phyloP scores from a whole-genome alignment of 64 coral and sea anemone genomes.

The Anthopleura sola region DNA sequence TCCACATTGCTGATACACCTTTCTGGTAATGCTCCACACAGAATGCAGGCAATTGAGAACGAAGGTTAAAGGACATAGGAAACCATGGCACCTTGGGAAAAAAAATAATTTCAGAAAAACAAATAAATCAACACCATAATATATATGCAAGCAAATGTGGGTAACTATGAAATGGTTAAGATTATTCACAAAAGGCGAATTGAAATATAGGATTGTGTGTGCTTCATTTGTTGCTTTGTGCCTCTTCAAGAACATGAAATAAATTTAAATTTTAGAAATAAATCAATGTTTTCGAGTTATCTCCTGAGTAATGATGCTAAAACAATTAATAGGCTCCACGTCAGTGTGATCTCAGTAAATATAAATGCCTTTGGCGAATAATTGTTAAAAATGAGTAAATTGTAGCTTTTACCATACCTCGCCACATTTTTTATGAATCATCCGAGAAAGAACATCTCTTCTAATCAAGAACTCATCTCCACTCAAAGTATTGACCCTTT shows the following conservation, averaged over 20 bases:
- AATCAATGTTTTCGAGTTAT: too few relatives aligned
- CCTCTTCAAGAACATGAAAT: too few relatives aligned
- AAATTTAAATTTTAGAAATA: too few relatives aligned
- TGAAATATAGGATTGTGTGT: too few relatives aligned
- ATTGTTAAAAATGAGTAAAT: too few relatives aligned
- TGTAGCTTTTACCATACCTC: constrained; percentile 7
- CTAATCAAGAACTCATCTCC: constrained; percentile 70
- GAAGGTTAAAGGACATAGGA: constrained; percentile 58
- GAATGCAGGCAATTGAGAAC: constrained; percentile 45
- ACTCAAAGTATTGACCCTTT: constrained; percentile 46
- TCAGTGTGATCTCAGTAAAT: too few relatives aligned
- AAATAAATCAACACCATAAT: background rate
- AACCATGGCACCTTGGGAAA: constrained; percentile 54
- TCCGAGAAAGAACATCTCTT: constrained; percentile 38
- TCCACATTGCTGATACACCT: constrained; percentile 65
- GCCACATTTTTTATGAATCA: constrained; percentile 44
- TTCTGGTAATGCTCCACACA: constrained; percentile 61
- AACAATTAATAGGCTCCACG: too few relatives aligned
- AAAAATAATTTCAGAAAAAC: background rate
- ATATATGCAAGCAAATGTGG: background rate
- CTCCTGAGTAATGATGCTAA: too few relatives aligned
- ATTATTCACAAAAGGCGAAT: too few relatives aligned
- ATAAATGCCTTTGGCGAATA: too few relatives aligned
- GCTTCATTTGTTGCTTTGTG: too few relatives aligned
- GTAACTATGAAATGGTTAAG: too few relatives aligned